A percentile compares a stretch with the other conserved stretches of the same genome.
Evolutionary conservation across 1,140 invertebrate species (phyloP).

Genomic region (Augochlora pura): DNA sequence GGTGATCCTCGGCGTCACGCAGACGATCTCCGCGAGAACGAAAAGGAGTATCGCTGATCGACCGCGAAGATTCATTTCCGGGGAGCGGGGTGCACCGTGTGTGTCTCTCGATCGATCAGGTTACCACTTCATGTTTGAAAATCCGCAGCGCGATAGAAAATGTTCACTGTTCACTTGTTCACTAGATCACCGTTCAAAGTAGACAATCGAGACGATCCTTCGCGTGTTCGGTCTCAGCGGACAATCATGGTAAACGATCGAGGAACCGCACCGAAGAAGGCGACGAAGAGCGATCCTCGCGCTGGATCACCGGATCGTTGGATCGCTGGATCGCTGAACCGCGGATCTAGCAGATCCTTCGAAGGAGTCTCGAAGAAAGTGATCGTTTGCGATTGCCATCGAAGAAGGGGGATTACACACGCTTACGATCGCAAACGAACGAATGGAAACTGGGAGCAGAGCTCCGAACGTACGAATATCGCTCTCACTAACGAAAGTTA

Average conservation of each 20-base stretch:
- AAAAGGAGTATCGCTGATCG: conserved; percentile 64
- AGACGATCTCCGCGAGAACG: conserved; percentile 55
- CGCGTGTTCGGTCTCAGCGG: not conserved
- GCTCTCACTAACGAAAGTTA: conserved; percentile 33
- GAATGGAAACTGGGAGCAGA: conserved; percentile 25
- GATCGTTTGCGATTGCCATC: conserved; percentile 48
- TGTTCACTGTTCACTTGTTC: no score
- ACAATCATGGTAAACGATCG: conserved; percentile 4
- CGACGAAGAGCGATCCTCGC: conserved; percentile 50
- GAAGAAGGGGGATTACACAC: conserved; percentile 41
- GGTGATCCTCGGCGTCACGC: conserved; percentile 62
- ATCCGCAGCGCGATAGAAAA: no score
- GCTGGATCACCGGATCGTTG: conserved; percentile 35
- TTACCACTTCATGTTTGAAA: conserved; percentile 19
- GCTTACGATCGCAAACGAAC: conserved; percentile 16
- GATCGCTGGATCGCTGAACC: conserved; percentile 36
- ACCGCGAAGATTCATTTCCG: conserved; percentile 62
- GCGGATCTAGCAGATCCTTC: conserved; percentile 41
- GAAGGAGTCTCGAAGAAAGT: conserved; percentile 60
- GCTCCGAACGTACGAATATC: conserved; percentile 22
- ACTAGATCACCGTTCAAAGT: no score
- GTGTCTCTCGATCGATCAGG: not conserved
- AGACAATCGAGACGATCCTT: no score
- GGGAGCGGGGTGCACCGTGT: conserved; percentile 5
- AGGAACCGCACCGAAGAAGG: no score